A percentile compares a stretch with the other conserved stretches of the same genome.
phyloP scores from a whole-genome alignment of 2,888 invertebrate species.

The Tenthredo livida region DNA sequence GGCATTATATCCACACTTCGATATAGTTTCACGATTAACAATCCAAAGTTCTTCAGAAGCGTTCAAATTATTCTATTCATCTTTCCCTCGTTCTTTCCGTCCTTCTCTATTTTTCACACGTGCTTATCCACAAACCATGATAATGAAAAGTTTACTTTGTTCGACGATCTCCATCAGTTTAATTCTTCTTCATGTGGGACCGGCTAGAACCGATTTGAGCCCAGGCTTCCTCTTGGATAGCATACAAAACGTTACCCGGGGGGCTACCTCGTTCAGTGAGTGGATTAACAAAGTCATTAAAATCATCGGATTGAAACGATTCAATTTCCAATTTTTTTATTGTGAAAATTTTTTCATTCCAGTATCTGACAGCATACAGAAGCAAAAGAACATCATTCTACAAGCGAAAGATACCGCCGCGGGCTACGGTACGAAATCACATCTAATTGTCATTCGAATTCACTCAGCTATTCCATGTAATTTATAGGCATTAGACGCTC shows the following conservation, averaged over 20 bases:
- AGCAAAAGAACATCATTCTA: conserved; percentile 67
- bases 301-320: not conserved
- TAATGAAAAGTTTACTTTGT: not conserved
- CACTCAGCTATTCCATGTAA: not conserved
- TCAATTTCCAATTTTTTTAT: not conserved
- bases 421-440: conserved; percentile 64
- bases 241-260: conserved; percentile 70
- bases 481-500: not conserved
- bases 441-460: conserved; percentile 22
- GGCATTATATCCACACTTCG: not conserved
- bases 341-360: not conserved
- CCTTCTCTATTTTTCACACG: not conserved
- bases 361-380: conserved; percentile 68
- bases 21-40: not conserved
- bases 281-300: conserved; percentile 43
- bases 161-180: not conserved
- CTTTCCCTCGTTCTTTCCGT: not conserved
- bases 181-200: not conserved
- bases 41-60: not conserved
- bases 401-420: conserved; percentile 67
- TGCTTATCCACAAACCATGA: not conserved
- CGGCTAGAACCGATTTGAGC: not conserved
- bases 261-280: conserved; percentile 72
- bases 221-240: conserved; percentile 64
- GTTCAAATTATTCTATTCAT: not conserved